These are phyloP conservation scores for Dysidea cf. avara DNA, from an alignment of 37 sponge, comb jelly and placozoan genomes.

Conservation along the genomic window DNA sequence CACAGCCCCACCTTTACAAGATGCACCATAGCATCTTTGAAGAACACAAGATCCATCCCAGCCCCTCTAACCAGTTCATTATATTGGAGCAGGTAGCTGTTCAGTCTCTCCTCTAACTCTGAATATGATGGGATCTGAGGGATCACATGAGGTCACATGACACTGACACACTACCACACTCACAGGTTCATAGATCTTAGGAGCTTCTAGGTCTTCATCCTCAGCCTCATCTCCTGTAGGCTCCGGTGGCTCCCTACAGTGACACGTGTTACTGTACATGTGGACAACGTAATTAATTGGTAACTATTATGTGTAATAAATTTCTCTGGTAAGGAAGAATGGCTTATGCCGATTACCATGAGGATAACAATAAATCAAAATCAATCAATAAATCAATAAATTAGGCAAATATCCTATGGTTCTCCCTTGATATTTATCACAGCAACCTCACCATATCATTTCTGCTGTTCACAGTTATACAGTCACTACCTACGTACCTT, in stretches of 20 bases:
- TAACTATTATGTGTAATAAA: no score
- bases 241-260: conserved; percentile 88
- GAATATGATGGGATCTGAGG: conserved; percentile 64
- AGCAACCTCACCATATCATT: no score
- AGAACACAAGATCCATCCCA: conserved; percentile 99
- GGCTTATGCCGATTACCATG: no score
- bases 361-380: no score
- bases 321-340: no score
- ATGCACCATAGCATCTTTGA: conserved; percentile 99
- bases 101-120: conserved; percentile 79
- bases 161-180: background rate
- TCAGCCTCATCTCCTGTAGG: conserved; percentile 96
- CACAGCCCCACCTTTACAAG: conserved; percentile 69
- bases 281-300: no score
- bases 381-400: no score
- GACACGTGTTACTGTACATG: no score
- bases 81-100: conserved; percentile 77
- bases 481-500: conserved; percentile 38
- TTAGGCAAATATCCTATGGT: no score
- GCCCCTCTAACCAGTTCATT: conserved; percentile 97
- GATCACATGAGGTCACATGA: background rate
- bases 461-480: no score
- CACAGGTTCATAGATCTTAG: conserved; percentile 97
- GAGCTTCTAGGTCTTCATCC: conserved; percentile 90
- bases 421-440: background rate